phyloP scores from a whole-genome alignment of 1,140 invertebrate genomes.

The Cecropterus lyciades region DNA sequence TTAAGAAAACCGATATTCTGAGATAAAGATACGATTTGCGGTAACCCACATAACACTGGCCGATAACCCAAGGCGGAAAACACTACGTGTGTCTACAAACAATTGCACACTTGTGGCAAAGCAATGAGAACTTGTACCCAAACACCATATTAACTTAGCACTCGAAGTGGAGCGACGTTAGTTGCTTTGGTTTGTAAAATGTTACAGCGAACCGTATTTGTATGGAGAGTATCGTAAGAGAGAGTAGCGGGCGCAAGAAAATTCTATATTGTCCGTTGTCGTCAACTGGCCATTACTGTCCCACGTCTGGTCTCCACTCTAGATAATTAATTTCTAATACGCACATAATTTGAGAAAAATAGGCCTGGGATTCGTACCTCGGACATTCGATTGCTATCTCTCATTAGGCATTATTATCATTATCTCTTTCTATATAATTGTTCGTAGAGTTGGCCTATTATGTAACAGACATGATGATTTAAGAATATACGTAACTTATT shows the following conservation, averaged over 20 bases:
- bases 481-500: too few species aligned
- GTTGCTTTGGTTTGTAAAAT: constrained; percentile 16
- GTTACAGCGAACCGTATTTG: constrained; percentile 6
- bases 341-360: too few species aligned
- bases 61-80: constrained; percentile 47
- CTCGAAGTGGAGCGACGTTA: constrained; percentile 3
- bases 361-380: too few species aligned
- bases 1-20: constrained; percentile 29
- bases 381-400: too few species aligned
- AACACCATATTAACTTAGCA: constrained; percentile 29
- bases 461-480: too few species aligned
- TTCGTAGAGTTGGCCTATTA: too few species aligned
- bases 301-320: too few species aligned
- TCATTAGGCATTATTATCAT: too few species aligned
- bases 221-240: neutral
- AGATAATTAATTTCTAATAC: too few species aligned
- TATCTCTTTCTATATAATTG: too few species aligned
- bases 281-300: too few species aligned
- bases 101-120: constrained; percentile 34
- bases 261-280: too few species aligned
- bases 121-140: constrained; percentile 24
- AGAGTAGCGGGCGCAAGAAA: neutral
- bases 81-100: constrained; percentile 23
- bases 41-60: constrained; percentile 39
- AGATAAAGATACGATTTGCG: constrained; percentile 30